Base-by-base conservation (phyloP, 2,888 invertebrate species). In the Heteropelma amictum region DNA sequence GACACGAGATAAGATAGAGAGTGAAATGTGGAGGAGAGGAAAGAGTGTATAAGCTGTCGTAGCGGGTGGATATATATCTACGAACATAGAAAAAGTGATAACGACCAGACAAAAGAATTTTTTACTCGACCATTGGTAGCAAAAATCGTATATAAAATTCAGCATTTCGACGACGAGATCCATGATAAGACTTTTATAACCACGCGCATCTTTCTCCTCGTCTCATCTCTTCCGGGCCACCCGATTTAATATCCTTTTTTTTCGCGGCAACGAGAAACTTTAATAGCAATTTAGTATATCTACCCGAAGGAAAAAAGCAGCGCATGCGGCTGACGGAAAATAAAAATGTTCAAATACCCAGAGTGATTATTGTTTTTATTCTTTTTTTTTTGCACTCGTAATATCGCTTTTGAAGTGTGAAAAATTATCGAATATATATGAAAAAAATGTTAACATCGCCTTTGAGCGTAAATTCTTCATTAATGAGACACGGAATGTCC, bases 171-270 rank as follows among this genome's bases (percentile, higher is more conserved):
- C 53, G 65, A 67, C 28, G 53, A 67, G 58, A 67, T 72, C 60
- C 45, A 35, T 61, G 70, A 74, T 74, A 69, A 70, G 38, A 64
- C 19, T 74, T 74, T 69, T 70, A 64, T 45, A 58, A 53, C 74
- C 70, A 5, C 12, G 28, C 17, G 38, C 65, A 64, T 45, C 19
- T 53, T 26, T 45, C 21, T 58, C 12, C 10, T 17, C 33, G 2
- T 12, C 47, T 21, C 19, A 21, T 14, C 21, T 17, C 17, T 60
- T n/a, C 12, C 2, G 28, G 19, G 38, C 28, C 12, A 35, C 21
- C 47, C 40, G 5, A 53, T 73, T 68, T 35, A 30, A 35, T 33
- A 42, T 51, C 14, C 51, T 21, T 54, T 73, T 68, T 68, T 61
- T n/a, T n/a, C n/a, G 47, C 47, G 61, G 63, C 33, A n/a, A 17